Base-by-base conservation (phyloP, 2,888 invertebrate genomes). In the Chalcis sispes region DNA sequence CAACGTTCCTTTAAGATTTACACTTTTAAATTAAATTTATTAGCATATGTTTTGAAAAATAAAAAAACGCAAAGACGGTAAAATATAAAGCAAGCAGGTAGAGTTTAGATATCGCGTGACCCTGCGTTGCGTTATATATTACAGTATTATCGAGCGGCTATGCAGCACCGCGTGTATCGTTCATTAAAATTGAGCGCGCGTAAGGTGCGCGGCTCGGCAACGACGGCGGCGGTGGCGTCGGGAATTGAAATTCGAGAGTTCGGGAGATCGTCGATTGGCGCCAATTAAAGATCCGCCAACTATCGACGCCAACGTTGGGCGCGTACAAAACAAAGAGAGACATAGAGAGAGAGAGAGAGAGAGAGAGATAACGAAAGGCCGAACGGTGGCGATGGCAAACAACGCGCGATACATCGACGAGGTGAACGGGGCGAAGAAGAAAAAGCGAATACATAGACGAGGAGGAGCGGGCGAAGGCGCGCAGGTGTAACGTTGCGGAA, bases 401-500 rank as follows among this genome's bases (percentile, higher is more conserved):
- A 1, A 8, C 27, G 62, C 40, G 52, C 15, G 29, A 69, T 29
- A 46, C 42, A 67, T 20, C 48, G 40, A 20, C 13, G 10, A 27
- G 58, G 20, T 10, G 15, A 3, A 20, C 42, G 32, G n/a, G n/a
- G n/a, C n/a, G n/a, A n/a, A n/a, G n/a, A n/a, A n/a, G n/a, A n/a
- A n/a, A n/a, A n/a, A n/a, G n/a, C n/a, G n/a, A 20, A 15, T 15
- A 0, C 2, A 25, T 1, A 79, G 71, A 77, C 36, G 78, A 79
- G 79, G 78, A 74, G 79, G 58, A 25, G 48, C 18, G 15, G 27
- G 70, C 79, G 29, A 29, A 3, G 65, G 42, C 42, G 42, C 74
- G 79, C 72, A 77, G 80, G 82, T 83, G 84, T 84, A 87, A 87
- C 86, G 85, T 86, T 84, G 84, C 86, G 83, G 86, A 86, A 87